Base-by-base conservation (phyloP, 2,888 invertebrate species). In the Conops quadrifasciatus region DNA sequence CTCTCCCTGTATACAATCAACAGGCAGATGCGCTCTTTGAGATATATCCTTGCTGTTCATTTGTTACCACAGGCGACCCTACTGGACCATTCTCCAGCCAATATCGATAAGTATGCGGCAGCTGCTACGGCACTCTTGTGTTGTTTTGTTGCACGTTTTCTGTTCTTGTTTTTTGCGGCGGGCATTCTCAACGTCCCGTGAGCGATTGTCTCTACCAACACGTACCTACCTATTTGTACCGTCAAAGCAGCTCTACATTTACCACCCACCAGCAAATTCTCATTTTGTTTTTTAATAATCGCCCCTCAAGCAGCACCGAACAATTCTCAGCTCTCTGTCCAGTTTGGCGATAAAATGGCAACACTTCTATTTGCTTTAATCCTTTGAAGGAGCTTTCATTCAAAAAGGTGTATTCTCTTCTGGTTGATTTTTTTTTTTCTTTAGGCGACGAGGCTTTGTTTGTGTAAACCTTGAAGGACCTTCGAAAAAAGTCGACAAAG, bases 331-430 rank as follows among this genome's bases (percentile, higher is more conserved):
- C 49, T 9, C 66, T 30, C 71, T 71, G 73, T 74, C 74, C 74
- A 76, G 78, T 76, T 78, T 77, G 77, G 77, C 76, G 75, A 79
- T 76, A 79, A 80, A 80, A 80, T 79, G 78, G 78, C 80, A 79
- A 77, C 78, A 78, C 76, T 77, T 76, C 59, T 79, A 76, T 79
- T 80, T 79, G 77, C 75, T 74, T 74, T 70, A 30, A 64, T 72
- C 65, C 71, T 67, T 71, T 67, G 56, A 45, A 58, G 65, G 28
- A 21, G 28, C 58, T 68, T 59, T 67, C 67, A 53, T 13, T 36
- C 36, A 9, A 36, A 36, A 36, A 36, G 53, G 43, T 36, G 67
- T 56, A 62, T 64, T 72, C 72, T 75, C 74, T 75, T 75, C 75
- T 36, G 36, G 5, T 36, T 9, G 36, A 9, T 36, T 75, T 76